Evolutionary conservation across 92 coral and sea anemone species (phyloP).

Genomic region (Parazoanthus swiftii): DNA sequence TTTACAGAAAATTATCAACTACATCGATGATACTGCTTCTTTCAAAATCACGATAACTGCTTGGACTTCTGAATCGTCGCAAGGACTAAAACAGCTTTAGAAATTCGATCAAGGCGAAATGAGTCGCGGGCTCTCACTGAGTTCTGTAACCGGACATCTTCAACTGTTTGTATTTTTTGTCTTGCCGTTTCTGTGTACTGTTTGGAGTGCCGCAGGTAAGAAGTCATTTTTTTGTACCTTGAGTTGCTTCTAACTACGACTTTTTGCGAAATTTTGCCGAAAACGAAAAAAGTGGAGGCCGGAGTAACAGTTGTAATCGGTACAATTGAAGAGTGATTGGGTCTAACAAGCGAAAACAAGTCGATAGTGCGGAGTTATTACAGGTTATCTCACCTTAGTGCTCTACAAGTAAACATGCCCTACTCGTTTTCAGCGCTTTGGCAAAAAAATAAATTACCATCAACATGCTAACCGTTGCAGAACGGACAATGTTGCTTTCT

Average conservation of each 20-base stretch:
- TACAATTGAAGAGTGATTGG: constrained; percentile 15
- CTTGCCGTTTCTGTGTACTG: constrained; percentile 12
- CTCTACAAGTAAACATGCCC: background rate
- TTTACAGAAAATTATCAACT: background rate
- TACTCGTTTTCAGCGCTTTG: background rate
- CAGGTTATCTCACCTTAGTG: background rate
- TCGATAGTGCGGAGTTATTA: constrained; percentile 1
- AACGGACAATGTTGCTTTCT: background rate
- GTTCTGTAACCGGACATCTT: constrained; percentile 11
- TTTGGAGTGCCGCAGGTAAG: constrained; percentile 20
- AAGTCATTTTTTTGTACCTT: background rate
- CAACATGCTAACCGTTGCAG: background rate
- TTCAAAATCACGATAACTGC: background rate
- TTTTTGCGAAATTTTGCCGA: background rate
- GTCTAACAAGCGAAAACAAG: constrained; percentile 30
- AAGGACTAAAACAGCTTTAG: background rate
- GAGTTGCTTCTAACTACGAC: background rate
- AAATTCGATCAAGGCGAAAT: constrained; percentile 3
- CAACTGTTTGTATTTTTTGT: constrained; percentile 1
- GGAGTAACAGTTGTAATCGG: constrained; percentile 6
- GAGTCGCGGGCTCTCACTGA: constrained; percentile 12
- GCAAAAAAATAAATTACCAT: background rate
- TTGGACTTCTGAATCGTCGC: background rate
- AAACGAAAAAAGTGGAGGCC: background rate
- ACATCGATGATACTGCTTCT: background rate